These are phyloP conservation scores for Cotesia chilonis DNA, from an alignment of 1,140 invertebrate genomes.

Conservation along the genomic window DNA sequence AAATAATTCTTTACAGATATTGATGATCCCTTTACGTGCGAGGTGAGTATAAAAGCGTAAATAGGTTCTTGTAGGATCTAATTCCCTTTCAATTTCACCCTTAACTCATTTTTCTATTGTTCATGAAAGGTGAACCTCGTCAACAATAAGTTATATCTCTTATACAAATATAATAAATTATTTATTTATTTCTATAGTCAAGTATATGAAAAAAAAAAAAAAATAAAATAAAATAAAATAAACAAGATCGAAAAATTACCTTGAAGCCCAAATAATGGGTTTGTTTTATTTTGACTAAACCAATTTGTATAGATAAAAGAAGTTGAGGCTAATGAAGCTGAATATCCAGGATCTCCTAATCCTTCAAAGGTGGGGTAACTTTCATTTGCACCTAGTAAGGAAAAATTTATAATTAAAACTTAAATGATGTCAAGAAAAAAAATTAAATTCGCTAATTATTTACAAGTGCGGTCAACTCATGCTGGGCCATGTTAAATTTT, in stretches of 20 bases:
- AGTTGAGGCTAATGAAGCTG: conserved; percentile 60
- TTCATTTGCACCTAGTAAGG: neutral
- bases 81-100: conserved; percentile 49
- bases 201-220: neutral
- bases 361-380: neutral
- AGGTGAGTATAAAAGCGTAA: conserved; percentile 47
- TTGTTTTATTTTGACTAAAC: conserved; percentile 62
- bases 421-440: too few relatives aligned
- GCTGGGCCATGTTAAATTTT: too few relatives aligned
- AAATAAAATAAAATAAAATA: too few relatives aligned
- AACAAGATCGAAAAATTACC: conserved; percentile 47
- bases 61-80: conserved; percentile 52
- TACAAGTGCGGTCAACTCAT: too few relatives aligned
- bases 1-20: conserved; percentile 17
- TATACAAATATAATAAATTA: neutral
- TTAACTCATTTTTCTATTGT: conserved; percentile 46
- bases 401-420: too few relatives aligned
- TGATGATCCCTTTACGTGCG: conserved; percentile 55
- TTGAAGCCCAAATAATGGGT: conserved; percentile 64
- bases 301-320: conserved; percentile 64
- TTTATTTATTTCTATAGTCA: too few relatives aligned
- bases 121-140: conserved; percentile 48
- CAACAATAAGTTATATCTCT: conserved; percentile 26
- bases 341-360: conserved; percentile 43
- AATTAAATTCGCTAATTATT: too few relatives aligned